These are phyloP conservation scores for Acanthisitta chloris DNA, from an alignment of 2,113 vertebrate species.

Conservation along the genomic window DNA sequence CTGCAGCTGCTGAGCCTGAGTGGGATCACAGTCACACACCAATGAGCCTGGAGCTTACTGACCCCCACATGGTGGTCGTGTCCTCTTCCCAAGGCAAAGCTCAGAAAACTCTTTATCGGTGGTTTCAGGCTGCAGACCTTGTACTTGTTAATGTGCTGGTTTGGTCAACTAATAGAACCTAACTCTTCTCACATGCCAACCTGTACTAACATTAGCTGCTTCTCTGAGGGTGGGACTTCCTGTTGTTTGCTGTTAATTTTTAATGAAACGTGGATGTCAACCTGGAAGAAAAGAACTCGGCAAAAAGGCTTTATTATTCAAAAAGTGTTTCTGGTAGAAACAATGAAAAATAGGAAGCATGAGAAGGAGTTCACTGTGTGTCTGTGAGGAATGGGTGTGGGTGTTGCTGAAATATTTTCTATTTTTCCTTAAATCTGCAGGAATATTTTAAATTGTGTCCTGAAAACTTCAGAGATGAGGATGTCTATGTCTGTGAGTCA, in stretches of 20 bases:
- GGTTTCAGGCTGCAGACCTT: not conserved
- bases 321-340: not conserved
- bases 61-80: not conserved
- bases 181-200: not conserved
- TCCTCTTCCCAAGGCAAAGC: not conserved
- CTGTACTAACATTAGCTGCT: not conserved
- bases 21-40: not conserved
- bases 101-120: not conserved
- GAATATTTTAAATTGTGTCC: conserved; percentile 98
- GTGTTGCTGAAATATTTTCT: not conserved
- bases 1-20: not conserved
- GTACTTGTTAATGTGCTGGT: not conserved
- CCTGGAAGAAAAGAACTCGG: not conserved
- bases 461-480: conserved; percentile 90
- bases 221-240: not conserved
- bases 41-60: not conserved
- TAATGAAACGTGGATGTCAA: not conserved
- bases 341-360: not conserved
- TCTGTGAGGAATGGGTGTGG: not conserved
- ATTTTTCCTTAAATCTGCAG: conserved; percentile 61
- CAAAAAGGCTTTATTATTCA: not conserved
- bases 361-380: not conserved
- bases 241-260: not conserved
- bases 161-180: not conserved
- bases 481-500: conserved; percentile 96